These are phyloP conservation scores for Callospermophilus lateralis DNA, from an alignment of 2,113 vertebrate genomes.

Conservation along the genomic window DNA sequence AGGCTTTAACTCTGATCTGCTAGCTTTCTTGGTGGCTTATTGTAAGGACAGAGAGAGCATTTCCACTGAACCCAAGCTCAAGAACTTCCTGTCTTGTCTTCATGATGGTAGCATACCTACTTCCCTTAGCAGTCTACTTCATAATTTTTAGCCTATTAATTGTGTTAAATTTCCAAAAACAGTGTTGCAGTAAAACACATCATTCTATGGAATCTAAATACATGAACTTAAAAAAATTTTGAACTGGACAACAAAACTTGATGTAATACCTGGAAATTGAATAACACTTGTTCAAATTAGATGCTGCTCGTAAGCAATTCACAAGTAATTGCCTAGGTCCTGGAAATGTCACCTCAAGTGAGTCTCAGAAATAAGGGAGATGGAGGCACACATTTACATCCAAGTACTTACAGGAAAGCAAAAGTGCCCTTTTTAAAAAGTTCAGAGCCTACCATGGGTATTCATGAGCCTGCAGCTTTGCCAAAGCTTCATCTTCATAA, in stretches of 20 bases:
- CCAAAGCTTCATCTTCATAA: no score
- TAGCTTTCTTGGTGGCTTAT: background rate
- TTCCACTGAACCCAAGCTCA: background rate
- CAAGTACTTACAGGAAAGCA: background rate
- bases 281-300: background rate
- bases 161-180: background rate
- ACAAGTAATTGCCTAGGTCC: background rate
- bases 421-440: background rate
- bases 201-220: background rate
- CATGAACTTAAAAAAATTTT: background rate
- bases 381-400: background rate
- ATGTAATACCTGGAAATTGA: background rate
- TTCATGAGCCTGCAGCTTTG: background rate
- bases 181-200: background rate
- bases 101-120: background rate
- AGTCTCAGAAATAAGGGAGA: background rate
- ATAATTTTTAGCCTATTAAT: background rate
- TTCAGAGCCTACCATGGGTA: background rate
- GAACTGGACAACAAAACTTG: background rate
- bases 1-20: background rate
- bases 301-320: background rate
- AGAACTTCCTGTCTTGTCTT: background rate
- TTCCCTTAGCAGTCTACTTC: background rate
- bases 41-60: background rate
- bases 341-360: background rate